phyloP scores from a whole-genome alignment of 1,140 invertebrate genomes.

The Aphelinus certus region DNA sequence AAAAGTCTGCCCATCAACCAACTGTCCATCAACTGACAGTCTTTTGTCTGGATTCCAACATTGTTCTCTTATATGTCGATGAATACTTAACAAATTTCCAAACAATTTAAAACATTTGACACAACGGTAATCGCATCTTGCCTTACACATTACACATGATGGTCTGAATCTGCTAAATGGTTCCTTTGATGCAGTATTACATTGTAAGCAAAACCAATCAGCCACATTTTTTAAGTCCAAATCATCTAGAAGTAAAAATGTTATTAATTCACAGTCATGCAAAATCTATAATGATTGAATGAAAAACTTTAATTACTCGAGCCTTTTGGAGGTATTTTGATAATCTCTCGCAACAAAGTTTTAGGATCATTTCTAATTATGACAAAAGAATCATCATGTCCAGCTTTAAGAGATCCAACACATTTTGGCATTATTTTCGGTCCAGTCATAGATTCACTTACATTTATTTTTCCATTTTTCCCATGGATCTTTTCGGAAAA shows the following conservation, averaged over 20 bases:
- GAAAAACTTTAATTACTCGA: background rate
- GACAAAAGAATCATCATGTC: background rate
- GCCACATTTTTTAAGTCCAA: background rate
- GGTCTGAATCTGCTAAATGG: background rate
- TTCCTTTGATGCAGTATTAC: background rate
- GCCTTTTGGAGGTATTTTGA: background rate
- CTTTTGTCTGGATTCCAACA: background rate
- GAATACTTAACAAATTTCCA: background rate
- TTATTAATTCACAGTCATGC: background rate
- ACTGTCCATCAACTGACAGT: too few species aligned
- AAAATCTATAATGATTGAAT: background rate
- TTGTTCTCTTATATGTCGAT: background rate
- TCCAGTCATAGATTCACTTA: too few species aligned
- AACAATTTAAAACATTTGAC: background rate
- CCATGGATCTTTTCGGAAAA: too few species aligned
- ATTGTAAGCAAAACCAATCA: conserved; percentile 11
- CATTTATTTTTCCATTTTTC: too few species aligned
- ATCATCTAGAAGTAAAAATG: background rate
- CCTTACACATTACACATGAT: conserved; percentile 7
- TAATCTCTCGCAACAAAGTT: background rate
- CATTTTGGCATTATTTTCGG: too few species aligned
- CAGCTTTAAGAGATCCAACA: too few species aligned
- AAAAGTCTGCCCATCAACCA: background rate
- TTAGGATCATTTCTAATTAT: conserved; percentile 1
- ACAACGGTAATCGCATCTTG: conserved; percentile 11